Base-by-base conservation (phyloP, 2,113 vertebrate species). In the Gymnocephalus cernua region DNA sequence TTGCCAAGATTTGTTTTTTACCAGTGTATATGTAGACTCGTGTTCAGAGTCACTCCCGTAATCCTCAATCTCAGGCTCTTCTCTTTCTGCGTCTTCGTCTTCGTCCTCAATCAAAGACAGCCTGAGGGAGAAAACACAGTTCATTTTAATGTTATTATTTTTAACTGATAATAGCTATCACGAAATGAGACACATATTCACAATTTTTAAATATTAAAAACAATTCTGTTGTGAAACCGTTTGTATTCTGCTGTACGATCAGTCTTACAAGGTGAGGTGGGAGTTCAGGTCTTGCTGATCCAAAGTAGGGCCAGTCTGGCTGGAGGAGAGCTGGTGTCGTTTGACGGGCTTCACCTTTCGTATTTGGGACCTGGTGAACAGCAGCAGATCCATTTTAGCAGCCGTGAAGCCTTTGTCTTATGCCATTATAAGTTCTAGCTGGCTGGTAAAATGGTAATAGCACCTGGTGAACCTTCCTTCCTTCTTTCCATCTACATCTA, bases 41-140 rank as follows among this genome's bases (percentile, higher is more conserved):
- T 50, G 25, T 32, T 89, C 88, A 21, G 72, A 89, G 23, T 80
- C 73, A 54, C 88, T 91, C 27, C 91, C 85, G 18, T 86, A 92
- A 41, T 93, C 90, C 23, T 94, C 93, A 32, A 92, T 90, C 29
- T 92, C 85, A 7, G 77, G 51, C 23, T 90, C 85, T 1, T 77
- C 79, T 82, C 56, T 11, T 53, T 89, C 91, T 79, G 86, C 88
- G 29, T 73, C 63, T 21, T 75, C 88, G 29, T 73, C 63, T 21
- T 75, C 58, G 0, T 92, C 93, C 32, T 93, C 93, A 44, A 94
- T 93, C 82, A 95, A 90, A 51, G 92, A 91, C 0, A 95, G 85
- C 61, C 95, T 96, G 62, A 41, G 0, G 4, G 29, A 62, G 23
- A 48, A 54, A 74, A 67, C 64, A 74, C 7, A 77, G 16, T 53